Evolutionary conservation across 2,888 invertebrate genomes (phyloP), one percentile per base, ranked within the genome.

Genomic region (Frankliniella intonsa): DNA sequence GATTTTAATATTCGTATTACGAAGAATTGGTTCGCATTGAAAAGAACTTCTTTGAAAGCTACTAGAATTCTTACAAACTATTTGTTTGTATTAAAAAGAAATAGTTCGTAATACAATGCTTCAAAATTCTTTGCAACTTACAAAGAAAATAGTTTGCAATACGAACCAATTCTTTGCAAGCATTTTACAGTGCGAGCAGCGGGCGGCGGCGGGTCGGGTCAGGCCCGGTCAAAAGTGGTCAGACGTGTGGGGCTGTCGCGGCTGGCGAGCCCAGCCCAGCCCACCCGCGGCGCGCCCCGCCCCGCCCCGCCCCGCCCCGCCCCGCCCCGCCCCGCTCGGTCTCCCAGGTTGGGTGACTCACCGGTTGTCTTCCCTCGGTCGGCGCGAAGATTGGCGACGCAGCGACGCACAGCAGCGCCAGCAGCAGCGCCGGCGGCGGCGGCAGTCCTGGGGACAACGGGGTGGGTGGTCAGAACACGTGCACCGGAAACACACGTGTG

Each of bases 181-280:
- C 14, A 2, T 19, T 17, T 14, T 17, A 7, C 17, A 62, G 62
- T 62, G 62, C 62, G 14, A n/a, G 62, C 62, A 55, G 55, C 55
- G 17, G 17, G 62, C 19, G 62, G 62, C 11, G 3, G 62, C 19
- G 17, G 14, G 62, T 0, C 69, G 12, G 69, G 69, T 76, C 69
- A 76, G 69, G 25, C 25, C 25, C 69, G 69, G 25, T 76, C 69
- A 76, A 22, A 76, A 76, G 69, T 76, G 69, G 69, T 76, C 69
- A 76, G 25, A 76, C 69, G 69, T 76, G 25, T 22, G 19, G 17
- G 55, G 12, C 19, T 62, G 62, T 17, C 62, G 14, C 7, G 22
- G 22, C 69, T n/a, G n/a, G 22, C 69, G n/a, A 2, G 22, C 69
- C 11, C 22, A 22, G n/a, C n/a, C n/a, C n/a, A n/a, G n/a, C n/a